Percentiles rank a stretch among this genome's conserved stretches.
Evolutionary conservation across 2,113 vertebrate genomes (phyloP).

Genomic region (Hemicordylus capensis): DNA sequence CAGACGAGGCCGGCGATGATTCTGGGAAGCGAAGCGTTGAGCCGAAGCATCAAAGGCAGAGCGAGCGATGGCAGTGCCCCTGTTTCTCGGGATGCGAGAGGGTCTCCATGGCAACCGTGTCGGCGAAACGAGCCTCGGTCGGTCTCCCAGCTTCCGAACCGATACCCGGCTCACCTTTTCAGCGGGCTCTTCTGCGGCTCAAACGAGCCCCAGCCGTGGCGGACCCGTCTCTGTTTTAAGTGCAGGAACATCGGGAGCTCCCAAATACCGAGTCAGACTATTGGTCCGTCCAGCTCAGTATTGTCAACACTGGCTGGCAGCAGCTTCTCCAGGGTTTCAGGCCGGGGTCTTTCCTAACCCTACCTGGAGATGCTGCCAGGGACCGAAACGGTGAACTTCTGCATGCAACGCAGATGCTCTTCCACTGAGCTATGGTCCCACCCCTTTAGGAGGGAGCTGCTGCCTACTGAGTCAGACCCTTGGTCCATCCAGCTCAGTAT

Average conservation of each 20-base stretch:
- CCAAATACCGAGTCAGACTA: no score
- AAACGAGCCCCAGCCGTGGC: no score
- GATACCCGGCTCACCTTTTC: neutral
- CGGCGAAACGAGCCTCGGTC: constrained; percentile 12
- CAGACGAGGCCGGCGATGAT: neutral
- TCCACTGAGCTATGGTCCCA: no score
- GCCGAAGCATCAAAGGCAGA: constrained; percentile 50
- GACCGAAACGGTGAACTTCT: no score
- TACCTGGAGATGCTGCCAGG: no score
- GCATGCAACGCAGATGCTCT: no score
- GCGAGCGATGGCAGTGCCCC: constrained; percentile 43
- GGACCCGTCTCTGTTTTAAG: no score
- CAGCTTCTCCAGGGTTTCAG: no score
- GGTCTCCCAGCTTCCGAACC: constrained; percentile 48
- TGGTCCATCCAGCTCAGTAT: neutral
- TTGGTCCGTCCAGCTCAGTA: no score
- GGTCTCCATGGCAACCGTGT: constrained; percentile 72
- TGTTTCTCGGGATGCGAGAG: constrained; percentile 23
- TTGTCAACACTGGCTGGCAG: no score
- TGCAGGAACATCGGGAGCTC: constrained; percentile 16
- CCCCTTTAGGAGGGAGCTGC: no score
- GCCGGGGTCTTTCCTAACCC: no score
- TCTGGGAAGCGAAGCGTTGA: constrained; percentile 47
- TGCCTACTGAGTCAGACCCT: constrained; percentile 27
- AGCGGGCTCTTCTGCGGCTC: neutral